These are phyloP conservation scores for Mesorhabditis belari DNA, from an alignment of 2,888 invertebrate species.

Conservation along the genomic window DNA sequence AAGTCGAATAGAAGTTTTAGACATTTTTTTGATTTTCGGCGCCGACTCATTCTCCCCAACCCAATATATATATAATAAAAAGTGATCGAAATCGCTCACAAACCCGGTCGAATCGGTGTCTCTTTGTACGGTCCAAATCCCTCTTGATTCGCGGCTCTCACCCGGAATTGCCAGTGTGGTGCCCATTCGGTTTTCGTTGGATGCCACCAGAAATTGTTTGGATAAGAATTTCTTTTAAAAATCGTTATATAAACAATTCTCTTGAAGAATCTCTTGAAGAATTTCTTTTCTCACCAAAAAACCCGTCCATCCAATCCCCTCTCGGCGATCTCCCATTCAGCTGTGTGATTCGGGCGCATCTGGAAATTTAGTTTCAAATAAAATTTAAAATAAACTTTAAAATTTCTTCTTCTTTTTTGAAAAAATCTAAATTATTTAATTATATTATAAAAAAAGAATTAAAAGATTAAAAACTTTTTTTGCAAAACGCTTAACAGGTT, in stretches of 20 bases:
- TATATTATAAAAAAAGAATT: too few species aligned
- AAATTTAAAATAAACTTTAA: not conserved
- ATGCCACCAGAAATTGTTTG: not conserved
- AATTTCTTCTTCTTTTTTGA: not conserved
- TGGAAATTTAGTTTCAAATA: not conserved
- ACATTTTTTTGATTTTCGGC: too few species aligned
- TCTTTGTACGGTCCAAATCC: slow-evolving; percentile 49
- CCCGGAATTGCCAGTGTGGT: slow-evolving; percentile 34
- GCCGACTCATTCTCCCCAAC: too few species aligned
- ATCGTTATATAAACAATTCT: too few species aligned
- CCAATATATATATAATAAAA: too few species aligned
- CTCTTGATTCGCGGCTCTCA: slow-evolving; percentile 49
- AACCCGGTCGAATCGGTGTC: not conserved
- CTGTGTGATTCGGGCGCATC: slow-evolving; percentile 35
- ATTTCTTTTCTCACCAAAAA: slow-evolving; percentile 28
- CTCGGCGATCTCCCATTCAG: slow-evolving; percentile 52
- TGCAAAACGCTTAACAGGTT: too few species aligned
- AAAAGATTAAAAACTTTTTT: too few species aligned
- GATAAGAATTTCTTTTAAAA: too few species aligned
- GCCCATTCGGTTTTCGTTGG: not conserved
- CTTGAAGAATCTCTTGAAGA: too few species aligned
- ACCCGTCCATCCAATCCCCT: slow-evolving; percentile 43
- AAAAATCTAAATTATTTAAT: slow-evolving; percentile 7
- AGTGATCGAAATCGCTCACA: too few species aligned
- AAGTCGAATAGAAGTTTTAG: too few species aligned